Percentiles rank a stretch among this genome's conserved stretches.
These are phyloP conservation scores for Alviniconcha strummeri DNA, from an alignment of 2,888 invertebrate species.

Conservation along the genomic window DNA sequence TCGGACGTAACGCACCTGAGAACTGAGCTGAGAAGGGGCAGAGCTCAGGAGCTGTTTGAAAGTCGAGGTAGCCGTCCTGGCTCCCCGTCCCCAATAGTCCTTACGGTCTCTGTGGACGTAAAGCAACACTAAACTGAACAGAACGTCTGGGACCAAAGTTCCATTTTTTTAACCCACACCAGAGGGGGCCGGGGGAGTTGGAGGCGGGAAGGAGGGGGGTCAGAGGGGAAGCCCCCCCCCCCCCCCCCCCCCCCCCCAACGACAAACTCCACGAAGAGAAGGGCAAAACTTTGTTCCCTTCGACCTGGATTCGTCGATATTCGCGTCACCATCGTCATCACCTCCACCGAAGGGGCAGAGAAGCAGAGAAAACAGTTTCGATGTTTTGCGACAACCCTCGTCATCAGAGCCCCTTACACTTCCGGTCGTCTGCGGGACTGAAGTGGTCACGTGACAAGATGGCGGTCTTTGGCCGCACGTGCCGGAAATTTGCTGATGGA, in stretches of 20 bases:
- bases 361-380: constrained; percentile 9
- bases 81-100: no score
- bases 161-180: no score
- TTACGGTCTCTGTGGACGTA: neutral
- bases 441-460: constrained; percentile 27
- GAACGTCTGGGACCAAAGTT: no score
- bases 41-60: neutral
- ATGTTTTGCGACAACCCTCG: constrained; percentile 10
- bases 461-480: constrained; percentile 19
- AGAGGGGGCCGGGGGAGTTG: no score
- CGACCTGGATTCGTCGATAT: neutral
- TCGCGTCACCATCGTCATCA: neutral
- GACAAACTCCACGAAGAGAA: no score
- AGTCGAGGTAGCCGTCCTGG: neutral
- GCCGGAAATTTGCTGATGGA: constrained; percentile 35
- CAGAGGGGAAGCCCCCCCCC: no score
- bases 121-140: neutral
- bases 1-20: no score
- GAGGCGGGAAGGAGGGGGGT: no score
- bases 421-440: constrained; percentile 12
- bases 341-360: neutral
- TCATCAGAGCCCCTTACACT: constrained; percentile 24
- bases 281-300: neutral
- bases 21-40: neutral
- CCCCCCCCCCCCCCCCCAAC: no score